phyloP scores from a whole-genome alignment of 2,888 invertebrate species.

The Acleris emargana region DNA sequence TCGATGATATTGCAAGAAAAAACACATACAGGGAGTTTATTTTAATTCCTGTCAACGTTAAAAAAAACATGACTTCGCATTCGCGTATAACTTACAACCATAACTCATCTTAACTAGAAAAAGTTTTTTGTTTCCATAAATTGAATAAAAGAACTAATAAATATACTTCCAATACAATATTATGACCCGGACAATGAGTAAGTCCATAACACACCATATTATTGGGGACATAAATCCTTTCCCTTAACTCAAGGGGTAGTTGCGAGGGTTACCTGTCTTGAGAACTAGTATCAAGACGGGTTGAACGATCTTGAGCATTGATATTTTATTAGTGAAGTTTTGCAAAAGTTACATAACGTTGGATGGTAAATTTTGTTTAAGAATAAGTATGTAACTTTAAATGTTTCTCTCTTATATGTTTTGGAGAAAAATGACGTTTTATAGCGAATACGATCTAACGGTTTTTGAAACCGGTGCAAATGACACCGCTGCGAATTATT shows the following conservation, averaged over 20 bases:
- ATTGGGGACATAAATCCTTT: slow-evolving; percentile 72
- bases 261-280: slow-evolving; percentile 50
- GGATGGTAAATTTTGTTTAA: no score
- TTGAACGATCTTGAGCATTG: slow-evolving; percentile 45
- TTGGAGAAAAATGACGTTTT: background rate
- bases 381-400: no score
- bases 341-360: no score
- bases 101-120: background rate
- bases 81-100: background rate
- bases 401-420: no score
- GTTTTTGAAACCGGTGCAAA: background rate
- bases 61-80: no score
- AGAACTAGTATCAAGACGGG: slow-evolving; percentile 38
- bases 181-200: slow-evolving; percentile 64
- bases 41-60: no score
- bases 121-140: slow-evolving; percentile 31
- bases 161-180: slow-evolving; percentile 75
- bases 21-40: no score
- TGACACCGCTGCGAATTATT: no score
- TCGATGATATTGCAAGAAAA: no score
- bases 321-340: background rate
- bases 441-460: background rate
- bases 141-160: slow-evolving; percentile 56
- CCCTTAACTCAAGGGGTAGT: slow-evolving; percentile 50
- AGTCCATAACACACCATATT: slow-evolving; percentile 66